These are phyloP conservation scores for Prunella strophiata DNA, from an alignment of 2,797 vertebrate genomes.

Conservation along the genomic window DNA sequence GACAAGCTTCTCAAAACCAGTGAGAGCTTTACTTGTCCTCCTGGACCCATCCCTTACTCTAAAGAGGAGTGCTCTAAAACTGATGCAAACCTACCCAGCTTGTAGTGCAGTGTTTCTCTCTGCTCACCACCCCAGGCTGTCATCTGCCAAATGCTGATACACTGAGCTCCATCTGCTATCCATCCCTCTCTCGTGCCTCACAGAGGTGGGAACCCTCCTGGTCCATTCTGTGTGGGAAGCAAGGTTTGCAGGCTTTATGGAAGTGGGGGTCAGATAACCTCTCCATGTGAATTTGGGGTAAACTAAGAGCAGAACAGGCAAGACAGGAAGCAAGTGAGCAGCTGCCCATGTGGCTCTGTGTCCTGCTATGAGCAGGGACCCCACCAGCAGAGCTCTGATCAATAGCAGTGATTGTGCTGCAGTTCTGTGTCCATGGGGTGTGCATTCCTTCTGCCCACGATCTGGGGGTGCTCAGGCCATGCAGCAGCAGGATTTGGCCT, in stretches of 20 bases:
- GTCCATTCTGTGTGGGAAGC: neutral
- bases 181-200: neutral
- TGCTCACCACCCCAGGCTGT: neutral
- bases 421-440: fast-evolving
- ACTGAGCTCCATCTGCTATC: neutral
- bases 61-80: neutral
- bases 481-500: neutral
- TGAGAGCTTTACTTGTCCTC: neutral
- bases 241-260: neutral
- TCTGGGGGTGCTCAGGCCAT: fast-evolving
- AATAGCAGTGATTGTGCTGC: neutral
- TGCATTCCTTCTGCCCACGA: neutral
- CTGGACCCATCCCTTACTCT: neutral
- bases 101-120: neutral
- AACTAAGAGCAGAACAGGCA: neutral
- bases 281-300: neutral
- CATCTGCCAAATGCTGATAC: neutral
- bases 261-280: neutral
- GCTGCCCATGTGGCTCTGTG: fast-evolving
- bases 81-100: neutral
- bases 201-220: neutral
- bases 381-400: neutral
- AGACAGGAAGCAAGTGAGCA: neutral
- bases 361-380: neutral
- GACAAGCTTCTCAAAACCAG: neutral